Evolutionary conservation across 2,888 invertebrate genomes (phyloP).

Genomic region (Pristionchus exspectatus): DNA sequence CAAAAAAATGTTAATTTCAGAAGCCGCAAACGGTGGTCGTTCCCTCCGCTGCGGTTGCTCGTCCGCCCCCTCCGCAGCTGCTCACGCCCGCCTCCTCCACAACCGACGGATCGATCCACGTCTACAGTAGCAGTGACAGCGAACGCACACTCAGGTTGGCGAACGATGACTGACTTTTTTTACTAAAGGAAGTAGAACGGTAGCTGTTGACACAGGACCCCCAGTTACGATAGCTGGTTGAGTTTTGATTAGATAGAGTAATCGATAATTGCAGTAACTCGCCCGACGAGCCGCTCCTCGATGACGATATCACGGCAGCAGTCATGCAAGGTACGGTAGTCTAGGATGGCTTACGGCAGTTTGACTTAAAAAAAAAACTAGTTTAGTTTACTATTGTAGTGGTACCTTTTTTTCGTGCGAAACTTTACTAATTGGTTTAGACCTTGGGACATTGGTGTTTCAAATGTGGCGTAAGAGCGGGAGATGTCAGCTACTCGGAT

Average conservation of each 20-base stretch:
- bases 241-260: neutral
- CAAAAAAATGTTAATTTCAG: neutral
- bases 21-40: too few relatives aligned
- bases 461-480: too few relatives aligned
- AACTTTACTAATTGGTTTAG: too few relatives aligned
- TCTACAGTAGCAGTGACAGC: slow-evolving; percentile 18
- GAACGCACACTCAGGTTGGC: neutral
- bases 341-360: neutral
- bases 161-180: neutral
- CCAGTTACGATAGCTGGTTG: neutral
- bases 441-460: too few relatives aligned
- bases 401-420: too few relatives aligned
- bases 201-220: neutral
- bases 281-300: neutral
- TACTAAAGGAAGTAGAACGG: neutral
- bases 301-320: neutral
- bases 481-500: too few relatives aligned
- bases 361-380: neutral
- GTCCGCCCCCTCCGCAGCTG: slow-evolving; percentile 9
- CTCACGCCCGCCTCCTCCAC: slow-evolving; percentile 9
- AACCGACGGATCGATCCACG: neutral
- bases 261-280: neutral
- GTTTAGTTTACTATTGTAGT: too few relatives aligned
- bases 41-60: neutral
- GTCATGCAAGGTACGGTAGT: slow-evolving; percentile 29